A percentile compares a stretch with the other conserved stretches of the same genome.
Evolutionary conservation across 1,140 invertebrate species (phyloP).

Genomic region (Triops longicaudatus): DNA sequence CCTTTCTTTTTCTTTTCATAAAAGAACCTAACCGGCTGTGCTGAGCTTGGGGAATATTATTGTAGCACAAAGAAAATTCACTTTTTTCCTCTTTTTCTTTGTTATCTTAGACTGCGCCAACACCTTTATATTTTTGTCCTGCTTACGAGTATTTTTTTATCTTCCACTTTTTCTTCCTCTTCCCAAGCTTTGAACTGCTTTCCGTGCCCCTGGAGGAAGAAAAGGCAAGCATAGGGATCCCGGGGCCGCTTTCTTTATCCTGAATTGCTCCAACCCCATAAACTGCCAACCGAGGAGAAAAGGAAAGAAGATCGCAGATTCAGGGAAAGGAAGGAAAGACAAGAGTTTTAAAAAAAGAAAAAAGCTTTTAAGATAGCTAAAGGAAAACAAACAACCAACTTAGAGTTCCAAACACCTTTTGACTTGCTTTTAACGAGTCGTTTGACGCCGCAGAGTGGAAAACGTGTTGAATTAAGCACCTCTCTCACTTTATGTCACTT

Average conservation of each 20-base stretch:
- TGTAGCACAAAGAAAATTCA: not conserved
- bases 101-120: not conserved
- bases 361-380: not conserved
- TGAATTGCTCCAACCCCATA: not conserved
- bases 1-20: not conserved
- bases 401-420: not conserved
- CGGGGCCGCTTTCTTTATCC: not conserved
- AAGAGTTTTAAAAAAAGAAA: not conserved
- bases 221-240: not conserved
- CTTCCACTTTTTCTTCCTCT: not conserved
- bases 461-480: not conserved
- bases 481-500: not conserved
- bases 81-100: not conserved
- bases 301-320: not conserved
- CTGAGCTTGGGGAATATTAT: conserved; percentile 15
- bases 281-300: not conserved
- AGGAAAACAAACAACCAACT: not conserved
- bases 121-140: not conserved
- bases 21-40: not conserved
- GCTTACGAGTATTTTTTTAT: not conserved
- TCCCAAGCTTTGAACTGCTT: not conserved
- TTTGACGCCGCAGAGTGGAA: not conserved
- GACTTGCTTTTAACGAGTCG: conserved; percentile 2
- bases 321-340: not conserved
- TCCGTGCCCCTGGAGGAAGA: not conserved